phyloP scores from a whole-genome alignment of 2,888 invertebrate species.

The Drosophila fulvimacula region DNA sequence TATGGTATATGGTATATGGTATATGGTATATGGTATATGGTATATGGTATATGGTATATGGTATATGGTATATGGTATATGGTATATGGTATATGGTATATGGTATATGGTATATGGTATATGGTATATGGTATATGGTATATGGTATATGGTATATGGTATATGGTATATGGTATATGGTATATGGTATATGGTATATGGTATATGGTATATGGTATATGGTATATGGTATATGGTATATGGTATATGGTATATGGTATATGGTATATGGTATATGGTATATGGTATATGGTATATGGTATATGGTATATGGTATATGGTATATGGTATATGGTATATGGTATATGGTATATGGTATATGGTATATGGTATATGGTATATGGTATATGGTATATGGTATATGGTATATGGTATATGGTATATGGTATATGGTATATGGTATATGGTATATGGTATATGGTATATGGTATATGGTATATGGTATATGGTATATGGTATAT shows the following conservation, averaged over 20 bases:
- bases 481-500: not conserved
- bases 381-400: slow-evolving; percentile 4
- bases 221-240: not conserved
- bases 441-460: slow-evolving; percentile 1
- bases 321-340: slow-evolving; percentile 4
- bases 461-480: slow-evolving; percentile 2
- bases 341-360: slow-evolving; percentile 2
- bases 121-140: not conserved
- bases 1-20: too few species aligned
- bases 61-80: not conserved
- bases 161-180: not conserved
- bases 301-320: slow-evolving; percentile 1
- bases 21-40: not conserved
- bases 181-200: not conserved
- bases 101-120: slow-evolving; percentile 1
- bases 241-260: slow-evolving; percentile 2
- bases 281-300: slow-evolving; percentile 1
- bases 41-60: slow-evolving; percentile 2
- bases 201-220: not conserved
- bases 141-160: not conserved
- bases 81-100: slow-evolving; percentile 12
- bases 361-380: slow-evolving; percentile 4
- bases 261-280: not conserved
- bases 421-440: not conserved
- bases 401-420: slow-evolving; percentile 1